phyloP scores from a whole-genome alignment of 2,888 invertebrate genomes.

The Calliopum simillimum region DNA sequence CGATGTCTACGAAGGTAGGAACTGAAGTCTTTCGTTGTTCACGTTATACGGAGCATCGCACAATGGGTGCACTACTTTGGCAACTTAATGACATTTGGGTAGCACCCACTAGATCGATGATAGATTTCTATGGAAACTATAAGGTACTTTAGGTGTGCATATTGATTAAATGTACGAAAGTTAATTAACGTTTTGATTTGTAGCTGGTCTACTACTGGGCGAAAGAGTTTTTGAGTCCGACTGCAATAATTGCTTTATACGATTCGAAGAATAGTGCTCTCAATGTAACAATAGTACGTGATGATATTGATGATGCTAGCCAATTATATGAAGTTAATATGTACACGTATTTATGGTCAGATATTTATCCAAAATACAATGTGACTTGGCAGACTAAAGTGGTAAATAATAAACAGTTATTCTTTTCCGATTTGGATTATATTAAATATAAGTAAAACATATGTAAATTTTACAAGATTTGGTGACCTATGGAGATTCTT shows the following conservation, averaged over 20 bases:
- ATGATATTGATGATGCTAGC: conserved; percentile 68
- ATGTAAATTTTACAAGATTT: too few species aligned
- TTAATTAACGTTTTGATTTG: conserved; percentile 16
- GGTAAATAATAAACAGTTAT: conserved; percentile 45
- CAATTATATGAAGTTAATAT: conserved; percentile 71
- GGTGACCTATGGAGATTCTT: too few species aligned
- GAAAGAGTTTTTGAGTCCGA: conserved; percentile 83
- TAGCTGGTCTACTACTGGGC: conserved; percentile 84
- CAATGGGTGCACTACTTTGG: conserved; percentile 98
- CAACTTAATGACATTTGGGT: conserved; percentile 99
- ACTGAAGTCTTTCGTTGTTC: conserved; percentile 82
- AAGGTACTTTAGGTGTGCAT: conserved; percentile 51
- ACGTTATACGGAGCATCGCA: conserved; percentile 64
- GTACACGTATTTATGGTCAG: conserved; percentile 72
- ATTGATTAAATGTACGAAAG: neutral
- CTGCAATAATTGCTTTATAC: conserved; percentile 74
- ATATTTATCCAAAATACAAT: conserved; percentile 62
- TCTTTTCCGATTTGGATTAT: too few species aligned
- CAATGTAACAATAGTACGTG: conserved; percentile 75
- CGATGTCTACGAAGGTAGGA: conserved; percentile 85
- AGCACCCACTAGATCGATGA: conserved; percentile 94
- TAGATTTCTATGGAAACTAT: conserved; percentile 72
- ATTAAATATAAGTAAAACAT: too few species aligned
- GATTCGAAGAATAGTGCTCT: conserved; percentile 68
- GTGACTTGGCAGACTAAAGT: conserved; percentile 51